Percentiles rank a stretch among this genome's conserved stretches.
These are phyloP conservation scores for Camelus bactrianus DNA, from an alignment of 2,113 vertebrate species.

Conservation along the genomic window DNA sequence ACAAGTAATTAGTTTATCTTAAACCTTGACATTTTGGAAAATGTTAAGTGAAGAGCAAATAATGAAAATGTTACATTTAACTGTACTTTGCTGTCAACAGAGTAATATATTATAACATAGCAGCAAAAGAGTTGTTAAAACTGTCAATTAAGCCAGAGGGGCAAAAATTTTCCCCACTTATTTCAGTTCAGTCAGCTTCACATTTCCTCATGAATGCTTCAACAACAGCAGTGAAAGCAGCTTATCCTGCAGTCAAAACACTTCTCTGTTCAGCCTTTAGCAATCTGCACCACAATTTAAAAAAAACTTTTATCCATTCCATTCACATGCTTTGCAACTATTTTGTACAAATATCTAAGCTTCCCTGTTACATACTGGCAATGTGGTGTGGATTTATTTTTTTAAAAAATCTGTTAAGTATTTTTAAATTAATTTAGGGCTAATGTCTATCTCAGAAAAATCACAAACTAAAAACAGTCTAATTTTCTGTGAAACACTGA, in stretches of 20 bases:
- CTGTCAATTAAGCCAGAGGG: slow-evolving; percentile 79
- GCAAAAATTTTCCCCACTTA: slow-evolving; percentile 81
- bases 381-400: slow-evolving; percentile 37
- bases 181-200: slow-evolving; percentile 84
- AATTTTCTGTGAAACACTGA: slow-evolving; percentile 47
- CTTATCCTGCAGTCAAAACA: slow-evolving; percentile 84
- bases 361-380: slow-evolving; percentile 56
- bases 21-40: neutral
- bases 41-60: slow-evolving; percentile 53
- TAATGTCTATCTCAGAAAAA: slow-evolving; percentile 57
- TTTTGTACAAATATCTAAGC: slow-evolving; percentile 67
- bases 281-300: slow-evolving; percentile 82
- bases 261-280: slow-evolving; percentile 66
- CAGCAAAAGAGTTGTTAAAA: slow-evolving; percentile 86
- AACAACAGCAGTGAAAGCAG: slow-evolving; percentile 83
- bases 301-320: slow-evolving; percentile 53
- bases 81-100: slow-evolving; percentile 59
- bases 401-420: neutral
- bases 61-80: slow-evolving; percentile 77
- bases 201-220: slow-evolving; percentile 85
- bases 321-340: slow-evolving; percentile 59
- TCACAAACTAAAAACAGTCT: neutral
- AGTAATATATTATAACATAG: slow-evolving; percentile 76
- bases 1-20: neutral
- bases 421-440: slow-evolving; percentile 27